Evolutionary conservation across 2,888 invertebrate genomes (phyloP), one percentile per base, ranked within the genome.

Genomic region (Andricus quercusramuli): DNA sequence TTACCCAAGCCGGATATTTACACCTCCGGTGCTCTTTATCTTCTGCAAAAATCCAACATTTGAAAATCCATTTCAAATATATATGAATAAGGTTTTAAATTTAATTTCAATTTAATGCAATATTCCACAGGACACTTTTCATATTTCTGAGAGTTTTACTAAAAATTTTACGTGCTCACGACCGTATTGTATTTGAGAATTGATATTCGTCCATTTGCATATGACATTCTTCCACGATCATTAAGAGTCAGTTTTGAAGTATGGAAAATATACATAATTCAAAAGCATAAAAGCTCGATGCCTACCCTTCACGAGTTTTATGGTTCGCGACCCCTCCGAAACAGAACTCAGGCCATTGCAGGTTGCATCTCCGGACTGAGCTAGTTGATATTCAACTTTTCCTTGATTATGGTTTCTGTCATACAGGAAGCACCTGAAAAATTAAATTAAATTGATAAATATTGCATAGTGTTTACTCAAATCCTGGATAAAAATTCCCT

Each of bases 351-450:
- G 93, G 0, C 97, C 97, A 86, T 95, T 96, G 92, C 97, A 97
- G 0, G 96, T 96, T 17, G 97, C 96, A 90, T 97, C 97, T 0
- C 96, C 97, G 0, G 96, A 96, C 90, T 96, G 96, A 0, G 96
- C 96, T 1, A 96, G 94, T 83, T 94, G 94, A 90, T 96, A 96
- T 1, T 95, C 94, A 84, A 94, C 94, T 82, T 93, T 93, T 6
- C 92, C 93, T 20, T 89, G 89, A 59, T 89, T 91, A 79, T 93
- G 93, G 80, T 82, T 89, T 86, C 88, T 93, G 85, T 93, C 93
- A 93, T 96, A 96, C 82, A 97, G 95, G 93, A 97, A 97, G 89
- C 98, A 98, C 86, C 96, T 95, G 93, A 8, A 92, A 92, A 37
- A 66, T 78, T 59, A 56, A 65, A 59, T 29, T 22, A 59, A 56